Evolutionary conservation across 2,888 invertebrate species (phyloP).

Genomic region (Eupithecia inturbata): DNA sequence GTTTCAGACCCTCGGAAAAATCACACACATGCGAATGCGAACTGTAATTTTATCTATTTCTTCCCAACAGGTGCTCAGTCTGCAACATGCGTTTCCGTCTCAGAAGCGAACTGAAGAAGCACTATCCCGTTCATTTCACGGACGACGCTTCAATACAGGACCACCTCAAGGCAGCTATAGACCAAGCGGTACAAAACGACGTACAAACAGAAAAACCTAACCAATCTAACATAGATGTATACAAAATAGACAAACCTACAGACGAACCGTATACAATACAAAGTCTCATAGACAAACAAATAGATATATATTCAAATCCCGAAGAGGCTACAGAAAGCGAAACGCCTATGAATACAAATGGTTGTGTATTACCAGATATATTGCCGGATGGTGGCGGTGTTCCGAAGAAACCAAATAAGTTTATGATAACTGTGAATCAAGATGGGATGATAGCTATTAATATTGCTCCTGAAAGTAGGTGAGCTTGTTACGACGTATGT

Average conservation of each 20-base stretch:
- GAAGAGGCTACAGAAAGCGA: no score
- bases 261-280: background rate
- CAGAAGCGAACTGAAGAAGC: conserved; percentile 71
- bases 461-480: conserved; percentile 54
- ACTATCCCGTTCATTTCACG: conserved; percentile 75
- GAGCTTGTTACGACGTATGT: background rate
- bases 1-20: no score
- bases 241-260: background rate
- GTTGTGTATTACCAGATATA: conserved; percentile 1
- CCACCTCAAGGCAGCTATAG: conserved; percentile 19
- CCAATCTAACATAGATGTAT: background rate
- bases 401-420: conserved; percentile 44
- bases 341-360: background rate
- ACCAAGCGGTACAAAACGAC: background rate
- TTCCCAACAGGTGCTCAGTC: conserved; percentile 68
- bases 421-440: conserved; percentile 68
- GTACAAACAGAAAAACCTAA: conserved; percentile 5
- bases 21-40: no score
- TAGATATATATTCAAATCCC: background rate
- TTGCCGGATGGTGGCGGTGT: background rate
- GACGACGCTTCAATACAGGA: conserved; percentile 46
- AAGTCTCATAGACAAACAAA: background rate
- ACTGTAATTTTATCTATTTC: background rate
- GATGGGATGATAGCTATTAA: conserved; percentile 69
- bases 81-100: conserved; percentile 72